Percentiles rank a stretch among this genome's conserved stretches.
These are phyloP conservation scores for Tenthredo notha DNA, from an alignment of 2,888 invertebrate genomes.

Conservation along the genomic window DNA sequence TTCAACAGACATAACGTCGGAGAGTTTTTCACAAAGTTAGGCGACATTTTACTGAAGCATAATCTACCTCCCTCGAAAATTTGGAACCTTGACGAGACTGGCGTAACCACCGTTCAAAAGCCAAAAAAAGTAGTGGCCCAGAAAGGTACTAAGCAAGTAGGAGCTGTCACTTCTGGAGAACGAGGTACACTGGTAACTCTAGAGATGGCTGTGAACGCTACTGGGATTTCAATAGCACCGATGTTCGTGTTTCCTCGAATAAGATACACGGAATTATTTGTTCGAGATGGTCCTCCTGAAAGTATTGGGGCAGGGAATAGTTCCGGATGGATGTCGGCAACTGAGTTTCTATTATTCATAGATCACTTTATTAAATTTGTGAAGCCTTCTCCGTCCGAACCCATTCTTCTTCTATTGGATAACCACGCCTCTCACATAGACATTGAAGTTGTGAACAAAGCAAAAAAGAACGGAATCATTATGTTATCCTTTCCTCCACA, in stretches of 20 bases:
- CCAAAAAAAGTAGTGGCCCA: conserved; percentile 1
- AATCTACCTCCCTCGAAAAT: no score
- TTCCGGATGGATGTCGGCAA: conserved; percentile 61
- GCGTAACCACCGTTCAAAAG: no score
- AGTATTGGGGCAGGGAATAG: conserved; percentile 67
- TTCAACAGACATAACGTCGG: conserved; percentile 54
- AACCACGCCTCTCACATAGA: no score
- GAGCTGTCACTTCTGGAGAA: conserved; percentile 52
- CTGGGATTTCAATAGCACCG: conserved; percentile 60
- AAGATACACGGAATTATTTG: conserved; percentile 60
- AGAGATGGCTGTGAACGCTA: conserved; percentile 58
- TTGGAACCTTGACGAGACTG: no score
- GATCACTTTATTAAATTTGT: no score
- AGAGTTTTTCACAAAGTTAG: neutral
- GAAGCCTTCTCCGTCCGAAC: no score
- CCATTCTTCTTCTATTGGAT: no score
- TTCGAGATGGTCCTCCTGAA: conserved; percentile 64
- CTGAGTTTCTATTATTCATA: no score
- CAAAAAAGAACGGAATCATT: no score
- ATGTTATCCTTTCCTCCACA: no score
- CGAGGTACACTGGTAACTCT: conserved; percentile 58
- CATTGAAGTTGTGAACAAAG: no score
- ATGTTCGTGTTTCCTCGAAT: conserved; percentile 67
- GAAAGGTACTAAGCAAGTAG: conserved; percentile 39
- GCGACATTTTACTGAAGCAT: no score